Conservation (phyloP, 2,113 vertebrate species). For the Laticauda colubrina region DNA sequence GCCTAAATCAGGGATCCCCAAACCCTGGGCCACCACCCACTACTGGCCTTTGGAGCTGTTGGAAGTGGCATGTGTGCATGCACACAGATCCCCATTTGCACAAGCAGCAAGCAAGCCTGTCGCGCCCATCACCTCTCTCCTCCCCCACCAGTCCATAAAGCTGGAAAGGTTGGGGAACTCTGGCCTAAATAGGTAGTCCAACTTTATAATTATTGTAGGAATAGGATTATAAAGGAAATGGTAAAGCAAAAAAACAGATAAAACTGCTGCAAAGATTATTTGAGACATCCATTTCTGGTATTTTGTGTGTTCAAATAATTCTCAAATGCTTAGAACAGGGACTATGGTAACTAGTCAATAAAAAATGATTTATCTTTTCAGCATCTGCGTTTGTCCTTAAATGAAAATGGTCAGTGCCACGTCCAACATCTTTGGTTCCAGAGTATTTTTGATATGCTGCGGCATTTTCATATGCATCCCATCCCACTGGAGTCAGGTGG, state of each 20-base stretch:
- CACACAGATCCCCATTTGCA: too few species aligned
- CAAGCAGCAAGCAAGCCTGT: too few species aligned
- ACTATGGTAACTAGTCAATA: background rate
- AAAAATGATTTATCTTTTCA: constrained; percentile 53
- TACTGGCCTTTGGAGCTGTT: too few species aligned
- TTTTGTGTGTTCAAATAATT: background rate
- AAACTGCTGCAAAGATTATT: background rate
- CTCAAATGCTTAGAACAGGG: background rate
- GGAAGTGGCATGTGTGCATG: too few species aligned
- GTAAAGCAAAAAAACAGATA: background rate
- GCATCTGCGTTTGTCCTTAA: constrained; percentile 95
- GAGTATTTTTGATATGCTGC: constrained; percentile 93
- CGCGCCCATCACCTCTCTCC: too few species aligned
- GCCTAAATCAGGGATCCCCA: background rate
- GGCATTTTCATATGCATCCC: constrained; percentile 95
- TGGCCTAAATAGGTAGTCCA: background rate
- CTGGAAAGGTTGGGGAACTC: too few species aligned
- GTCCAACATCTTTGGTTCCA: constrained; percentile 99
- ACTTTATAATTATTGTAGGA: background rate
- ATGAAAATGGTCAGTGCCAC: constrained; percentile 91
- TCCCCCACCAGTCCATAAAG: too few species aligned
- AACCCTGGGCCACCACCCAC: too few species aligned
- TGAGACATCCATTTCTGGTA: background rate
- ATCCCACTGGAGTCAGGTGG: constrained; percentile 96
- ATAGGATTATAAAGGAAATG: background rate